Conservation (phyloP, 2,797 vertebrate species). For the Scleropages formosus region DNA sequence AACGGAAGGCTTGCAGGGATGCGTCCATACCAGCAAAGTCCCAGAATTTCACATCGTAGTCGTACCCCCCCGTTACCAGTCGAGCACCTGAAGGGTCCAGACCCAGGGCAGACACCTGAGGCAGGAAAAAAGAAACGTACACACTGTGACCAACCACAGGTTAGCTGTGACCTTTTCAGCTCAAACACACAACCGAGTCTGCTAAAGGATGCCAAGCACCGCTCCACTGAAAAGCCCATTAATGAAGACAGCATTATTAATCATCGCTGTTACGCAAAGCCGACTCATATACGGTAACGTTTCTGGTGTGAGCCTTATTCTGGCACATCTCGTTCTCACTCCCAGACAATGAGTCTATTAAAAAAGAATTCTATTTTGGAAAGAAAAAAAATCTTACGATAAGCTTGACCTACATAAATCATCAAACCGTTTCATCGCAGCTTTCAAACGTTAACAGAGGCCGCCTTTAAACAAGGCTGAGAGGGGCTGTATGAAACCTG, state of each 20-base stretch:
- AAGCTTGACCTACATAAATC: too few relatives aligned
- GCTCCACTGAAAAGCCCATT: background rate
- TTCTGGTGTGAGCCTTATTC: background rate
- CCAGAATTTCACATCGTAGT: conserved; percentile 94
- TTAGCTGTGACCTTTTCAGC: background rate
- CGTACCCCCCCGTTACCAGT: conserved; percentile 90
- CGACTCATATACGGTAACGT: background rate
- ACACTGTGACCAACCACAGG: background rate
- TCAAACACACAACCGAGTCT: background rate
- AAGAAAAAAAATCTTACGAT: too few relatives aligned
- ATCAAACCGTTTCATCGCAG: too few relatives aligned
- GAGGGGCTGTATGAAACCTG: too few relatives aligned
- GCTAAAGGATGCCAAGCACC: background rate
- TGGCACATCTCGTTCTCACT: background rate
- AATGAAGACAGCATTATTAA: background rate
- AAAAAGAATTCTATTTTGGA: too few relatives aligned
- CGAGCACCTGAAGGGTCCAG: conserved; percentile 94
- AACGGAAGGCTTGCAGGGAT: conserved; percentile 87
- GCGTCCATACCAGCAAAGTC: conserved; percentile 98
- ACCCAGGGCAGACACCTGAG: conserved; percentile 79
- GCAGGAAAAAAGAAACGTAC: background rate
- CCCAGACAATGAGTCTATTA: background rate
- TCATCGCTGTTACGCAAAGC: background rate
- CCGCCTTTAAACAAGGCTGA: too few relatives aligned
- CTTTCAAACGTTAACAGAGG: too few relatives aligned